A percentile compares a stretch with the other conserved stretches of the same genome.
phyloP scores from a whole-genome alignment of 2,113 vertebrate species.

The Prolemur simus region DNA sequence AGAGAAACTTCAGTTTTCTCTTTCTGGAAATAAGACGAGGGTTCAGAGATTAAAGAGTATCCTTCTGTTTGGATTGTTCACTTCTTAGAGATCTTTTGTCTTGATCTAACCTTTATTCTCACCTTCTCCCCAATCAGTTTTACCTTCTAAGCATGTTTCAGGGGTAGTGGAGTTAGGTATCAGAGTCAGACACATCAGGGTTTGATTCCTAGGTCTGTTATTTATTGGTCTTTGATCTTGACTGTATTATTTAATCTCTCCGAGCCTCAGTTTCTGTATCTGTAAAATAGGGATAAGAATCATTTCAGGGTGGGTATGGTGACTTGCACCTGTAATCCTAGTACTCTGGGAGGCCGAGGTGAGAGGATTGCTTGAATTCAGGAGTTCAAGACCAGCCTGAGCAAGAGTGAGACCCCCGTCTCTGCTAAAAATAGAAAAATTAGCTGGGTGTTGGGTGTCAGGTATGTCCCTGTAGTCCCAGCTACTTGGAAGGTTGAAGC shows the following conservation, averaged over 20 bases:
- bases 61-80: not conserved
- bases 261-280: not conserved
- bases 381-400: no score
- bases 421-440: no score
- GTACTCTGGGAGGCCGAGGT: no score
- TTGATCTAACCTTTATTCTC: not conserved
- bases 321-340: no score
- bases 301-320: not conserved
- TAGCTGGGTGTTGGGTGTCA: no score
- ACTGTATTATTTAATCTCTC: not conserved
- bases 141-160: constrained; percentile 9
- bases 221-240: not conserved
- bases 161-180: not conserved
- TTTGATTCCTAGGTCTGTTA: not conserved
- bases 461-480: no score
- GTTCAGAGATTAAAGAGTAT: not conserved
- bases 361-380: no score
- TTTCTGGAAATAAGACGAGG: not conserved
- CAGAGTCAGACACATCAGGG: not conserved
- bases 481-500: no score
- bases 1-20: not conserved
- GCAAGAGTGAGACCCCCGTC: no score
- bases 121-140: not conserved
- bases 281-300: not conserved
- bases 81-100: not conserved